These are phyloP conservation scores for Escarpia spicata DNA, from an alignment of 2,888 invertebrate species.

Conservation along the genomic window DNA sequence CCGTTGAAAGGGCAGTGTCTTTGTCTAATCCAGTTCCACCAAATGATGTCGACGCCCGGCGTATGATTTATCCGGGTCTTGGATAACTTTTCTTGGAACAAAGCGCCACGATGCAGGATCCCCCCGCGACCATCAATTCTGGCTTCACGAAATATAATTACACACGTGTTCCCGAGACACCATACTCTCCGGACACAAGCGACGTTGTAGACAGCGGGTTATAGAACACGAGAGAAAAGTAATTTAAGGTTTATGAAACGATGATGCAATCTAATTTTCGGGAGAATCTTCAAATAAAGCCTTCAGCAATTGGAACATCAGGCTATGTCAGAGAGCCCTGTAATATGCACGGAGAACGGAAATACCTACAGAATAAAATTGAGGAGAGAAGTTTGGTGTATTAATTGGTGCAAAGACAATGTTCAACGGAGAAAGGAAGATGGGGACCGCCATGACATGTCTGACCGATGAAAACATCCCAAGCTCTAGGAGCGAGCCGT, in stretches of 20 bases:
- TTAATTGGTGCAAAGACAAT: too few species aligned
- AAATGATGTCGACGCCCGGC: background rate
- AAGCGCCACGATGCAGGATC: background rate
- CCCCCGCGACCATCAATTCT: background rate
- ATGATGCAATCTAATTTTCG: background rate
- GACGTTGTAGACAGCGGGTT: background rate
- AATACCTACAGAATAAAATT: too few species aligned
- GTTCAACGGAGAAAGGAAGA: too few species aligned
- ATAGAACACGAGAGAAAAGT: background rate
- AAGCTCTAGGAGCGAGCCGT: too few species aligned
- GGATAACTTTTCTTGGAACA: background rate
- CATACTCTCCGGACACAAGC: background rate
- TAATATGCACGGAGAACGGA: too few species aligned
- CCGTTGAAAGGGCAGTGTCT: background rate
- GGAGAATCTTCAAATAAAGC: background rate
- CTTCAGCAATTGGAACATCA: background rate
- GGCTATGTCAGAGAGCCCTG: background rate
- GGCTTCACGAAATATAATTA: conserved; percentile 3
- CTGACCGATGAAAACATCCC: too few species aligned
- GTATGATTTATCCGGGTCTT: background rate
- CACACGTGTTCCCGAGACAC: background rate
- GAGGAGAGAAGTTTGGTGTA: too few species aligned
- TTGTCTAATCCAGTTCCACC: background rate
- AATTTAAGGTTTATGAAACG: background rate
- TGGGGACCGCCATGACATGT: too few species aligned